Evolutionary conservation across 2,797 vertebrate genomes (phyloP).

Genomic region (Emys orbicularis): DNA sequence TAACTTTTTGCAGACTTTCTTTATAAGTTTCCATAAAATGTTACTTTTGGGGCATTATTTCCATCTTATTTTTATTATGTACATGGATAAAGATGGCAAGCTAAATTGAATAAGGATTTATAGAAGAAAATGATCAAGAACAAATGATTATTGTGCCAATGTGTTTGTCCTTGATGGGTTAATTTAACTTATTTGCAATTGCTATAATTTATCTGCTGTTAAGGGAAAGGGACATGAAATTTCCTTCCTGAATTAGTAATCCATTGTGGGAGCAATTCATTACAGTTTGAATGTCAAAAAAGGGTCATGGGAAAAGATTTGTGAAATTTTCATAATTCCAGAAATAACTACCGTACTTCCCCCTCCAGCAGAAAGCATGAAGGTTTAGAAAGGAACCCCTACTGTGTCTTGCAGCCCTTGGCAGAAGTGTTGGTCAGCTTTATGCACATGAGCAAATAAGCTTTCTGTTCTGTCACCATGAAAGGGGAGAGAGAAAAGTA

Average conservation of each 20-base stretch:
- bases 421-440: neutral
- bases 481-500: conserved; percentile 9
- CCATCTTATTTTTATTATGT: conserved; percentile 16
- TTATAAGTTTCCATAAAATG: neutral
- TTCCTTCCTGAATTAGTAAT: conserved; percentile 61
- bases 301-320: conserved; percentile 78
- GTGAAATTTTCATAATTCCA: conserved; percentile 73
- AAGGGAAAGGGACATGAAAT: conserved; percentile 60
- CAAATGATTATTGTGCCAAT: conserved; percentile 30
- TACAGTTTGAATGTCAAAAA: conserved; percentile 66
- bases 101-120: neutral
- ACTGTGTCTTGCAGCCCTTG: conserved; percentile 23
- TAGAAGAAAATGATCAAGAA: conserved; percentile 14
- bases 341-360: conserved; percentile 53
- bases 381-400: conserved; percentile 30
- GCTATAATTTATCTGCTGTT: conserved; percentile 55
- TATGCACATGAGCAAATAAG: neutral
- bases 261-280: conserved; percentile 67
- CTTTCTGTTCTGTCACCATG: neutral
- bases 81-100: conserved; percentile 27
- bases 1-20: neutral
- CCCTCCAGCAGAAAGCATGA: conserved; percentile 49
- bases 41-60: neutral
- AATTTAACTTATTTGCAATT: conserved; percentile 40
- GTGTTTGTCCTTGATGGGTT: conserved; percentile 29